Conservation (phyloP, 2,113 vertebrate genomes). For the Synchiropus splendidus region DNA sequence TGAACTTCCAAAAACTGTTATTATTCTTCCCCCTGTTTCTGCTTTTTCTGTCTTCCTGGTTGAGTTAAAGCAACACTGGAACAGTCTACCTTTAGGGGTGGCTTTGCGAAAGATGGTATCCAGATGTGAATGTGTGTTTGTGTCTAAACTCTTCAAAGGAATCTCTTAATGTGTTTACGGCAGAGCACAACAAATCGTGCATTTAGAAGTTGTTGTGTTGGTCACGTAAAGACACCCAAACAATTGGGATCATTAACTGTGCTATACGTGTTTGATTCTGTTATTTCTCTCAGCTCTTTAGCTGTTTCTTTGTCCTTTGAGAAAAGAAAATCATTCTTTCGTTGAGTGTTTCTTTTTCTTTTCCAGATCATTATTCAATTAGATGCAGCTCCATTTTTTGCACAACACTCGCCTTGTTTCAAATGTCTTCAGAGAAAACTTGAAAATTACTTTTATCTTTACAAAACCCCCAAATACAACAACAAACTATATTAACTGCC, state of each 20-base stretch:
- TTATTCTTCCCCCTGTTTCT: slow-evolving; percentile 33
- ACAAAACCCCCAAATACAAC: too few species aligned
- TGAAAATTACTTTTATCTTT: too few species aligned
- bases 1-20: slow-evolving; percentile 14
- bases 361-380: too few species aligned
- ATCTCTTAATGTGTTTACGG: slow-evolving; percentile 10
- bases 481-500: too few species aligned
- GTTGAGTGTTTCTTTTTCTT: too few species aligned
- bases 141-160: slow-evolving; percentile 31
- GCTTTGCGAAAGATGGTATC: slow-evolving; percentile 47
- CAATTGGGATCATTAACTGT: slow-evolving; percentile 35
- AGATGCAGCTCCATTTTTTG: too few species aligned
- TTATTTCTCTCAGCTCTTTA: slow-evolving; percentile 3
- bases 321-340: too few species aligned
- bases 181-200: background rate
- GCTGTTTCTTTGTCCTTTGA: too few species aligned
- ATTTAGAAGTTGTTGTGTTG: background rate
- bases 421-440: too few species aligned
- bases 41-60: slow-evolving; percentile 10
- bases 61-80: slow-evolving; percentile 34
- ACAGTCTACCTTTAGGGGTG: slow-evolving; percentile 46
- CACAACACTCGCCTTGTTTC: too few species aligned
- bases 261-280: slow-evolving; percentile 26
- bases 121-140: slow-evolving; percentile 55
- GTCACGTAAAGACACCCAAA: too few species aligned